Base-by-base conservation (phyloP, 2,888 invertebrate species). In the Eudemis profundana region DNA sequence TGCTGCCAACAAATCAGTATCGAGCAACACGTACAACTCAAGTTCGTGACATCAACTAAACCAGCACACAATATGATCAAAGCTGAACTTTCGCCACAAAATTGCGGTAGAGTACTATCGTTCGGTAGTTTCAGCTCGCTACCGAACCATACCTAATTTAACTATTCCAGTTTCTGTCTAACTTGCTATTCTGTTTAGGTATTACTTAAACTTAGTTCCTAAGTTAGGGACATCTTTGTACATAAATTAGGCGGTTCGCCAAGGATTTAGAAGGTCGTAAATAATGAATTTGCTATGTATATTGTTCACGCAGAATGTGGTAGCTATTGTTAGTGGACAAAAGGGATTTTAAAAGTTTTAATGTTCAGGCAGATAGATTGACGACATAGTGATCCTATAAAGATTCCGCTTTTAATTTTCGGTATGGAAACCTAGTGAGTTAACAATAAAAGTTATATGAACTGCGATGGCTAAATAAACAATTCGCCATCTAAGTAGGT, bases 131-230 rank as follows among this genome's bases (percentile, higher is more conserved):
- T 17, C 44, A 5, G 1, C n/a, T 1, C 47, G 42, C 15, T 15
- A 61, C 49, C 49, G 63, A 63, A 33, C 56, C 63, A 42, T 63
- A 57, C 56, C 63, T 63, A 63, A 63, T 63, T 63, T 57, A 63
- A 63, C 63, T 63, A 63, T 63, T 49, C 49, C 23, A 49, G 56
- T 63, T 56, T 50, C 56, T 50, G 54, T 56, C 54, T 27, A 50
- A 63, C 40, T 57, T 54, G 27, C 46, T 23, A 27, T 38, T 63
- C 42, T 63, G 54, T 54, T 53, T 53, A 54, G 54, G 62, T 40
- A 61, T 51, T 60, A 53, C 53, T 61, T 49, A 40, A 63, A 56
- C 47, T 63, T 56, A 42, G 56, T 49, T 29, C 14, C 56, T 49
- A 40, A 49, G 49, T 57, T 62, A 40, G 38, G 27, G 33, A 50